These are phyloP conservation scores for Caenorhabditis latens DNA, from an alignment of 1,140 invertebrate species.

Conservation along the genomic window DNA sequence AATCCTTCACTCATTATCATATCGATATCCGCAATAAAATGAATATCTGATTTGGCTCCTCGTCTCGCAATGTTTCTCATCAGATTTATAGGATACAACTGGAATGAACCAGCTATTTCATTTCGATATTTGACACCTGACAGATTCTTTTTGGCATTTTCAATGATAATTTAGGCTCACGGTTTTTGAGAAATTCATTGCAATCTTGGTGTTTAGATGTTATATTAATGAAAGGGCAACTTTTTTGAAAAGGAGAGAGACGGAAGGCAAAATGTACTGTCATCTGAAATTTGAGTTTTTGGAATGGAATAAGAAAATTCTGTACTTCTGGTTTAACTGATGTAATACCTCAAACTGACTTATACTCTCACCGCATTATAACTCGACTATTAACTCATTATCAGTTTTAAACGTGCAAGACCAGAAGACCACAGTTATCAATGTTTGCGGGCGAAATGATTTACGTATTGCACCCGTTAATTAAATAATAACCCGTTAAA, in stretches of 20 bases:
- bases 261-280: conserved; percentile 16
- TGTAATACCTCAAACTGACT: no score
- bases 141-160: not conserved
- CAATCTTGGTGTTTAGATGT: not conserved
- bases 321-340: no score
- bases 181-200: not conserved
- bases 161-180: not conserved
- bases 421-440: no score
- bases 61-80: not conserved
- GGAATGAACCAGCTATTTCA: not conserved
- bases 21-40: conserved; percentile 11
- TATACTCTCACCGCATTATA: no score
- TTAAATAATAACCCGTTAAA: no score
- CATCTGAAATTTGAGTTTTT: no score
- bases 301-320: no score
- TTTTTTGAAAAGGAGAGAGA: not conserved
- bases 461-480: no score
- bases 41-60: conserved; percentile 9
- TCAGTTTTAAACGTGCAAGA: no score
- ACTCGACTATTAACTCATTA: no score
- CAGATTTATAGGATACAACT: not conserved
- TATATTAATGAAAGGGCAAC: not conserved
- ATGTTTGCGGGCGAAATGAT: no score
- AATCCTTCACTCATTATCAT: conserved; percentile 19
- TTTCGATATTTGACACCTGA: not conserved